phyloP scores from a whole-genome alignment of 1,140 invertebrate species.

The Drosophila cardini region DNA sequence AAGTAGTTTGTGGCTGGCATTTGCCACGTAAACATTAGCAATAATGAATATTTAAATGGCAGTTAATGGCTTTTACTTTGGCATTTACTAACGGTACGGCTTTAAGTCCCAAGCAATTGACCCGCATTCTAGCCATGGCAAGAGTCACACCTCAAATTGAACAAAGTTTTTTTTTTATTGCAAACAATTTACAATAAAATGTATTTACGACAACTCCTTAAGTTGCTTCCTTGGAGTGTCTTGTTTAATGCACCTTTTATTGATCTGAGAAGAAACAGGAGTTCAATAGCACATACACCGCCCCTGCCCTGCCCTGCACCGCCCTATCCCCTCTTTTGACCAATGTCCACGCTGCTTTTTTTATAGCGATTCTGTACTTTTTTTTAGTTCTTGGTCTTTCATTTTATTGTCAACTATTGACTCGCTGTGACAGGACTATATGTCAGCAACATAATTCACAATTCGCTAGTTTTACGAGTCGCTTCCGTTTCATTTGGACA shows the following conservation, averaged over 20 bases:
- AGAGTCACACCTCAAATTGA: constrained; percentile 50
- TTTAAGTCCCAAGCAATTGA: constrained; percentile 48
- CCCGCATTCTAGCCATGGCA: constrained; percentile 31
- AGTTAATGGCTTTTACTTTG: constrained; percentile 46
- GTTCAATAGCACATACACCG: constrained; percentile 59
- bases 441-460: constrained; percentile 84
- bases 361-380: constrained; percentile 30
- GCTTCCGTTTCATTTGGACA: constrained; percentile 75
- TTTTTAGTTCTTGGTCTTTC: not conserved
- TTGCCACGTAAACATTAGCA: constrained; percentile 36
- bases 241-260: constrained; percentile 79
- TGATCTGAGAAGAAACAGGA: constrained; percentile 67
- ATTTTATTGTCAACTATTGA: constrained; percentile 78
- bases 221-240: constrained; percentile 53
- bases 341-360: constrained; percentile 39
- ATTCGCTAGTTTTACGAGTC: constrained; percentile 84
- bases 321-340: constrained; percentile 6
- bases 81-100: constrained; percentile 13
- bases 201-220: constrained; percentile 78
- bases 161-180: constrained; percentile 46
- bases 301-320: not conserved
- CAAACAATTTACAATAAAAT: constrained; percentile 78
- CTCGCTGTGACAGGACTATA: constrained; percentile 65
- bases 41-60: constrained; percentile 64
- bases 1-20: constrained; percentile 22